Base-by-base conservation (phyloP, 2,797 vertebrate genomes). In the Enteromius mattozi region DNA sequence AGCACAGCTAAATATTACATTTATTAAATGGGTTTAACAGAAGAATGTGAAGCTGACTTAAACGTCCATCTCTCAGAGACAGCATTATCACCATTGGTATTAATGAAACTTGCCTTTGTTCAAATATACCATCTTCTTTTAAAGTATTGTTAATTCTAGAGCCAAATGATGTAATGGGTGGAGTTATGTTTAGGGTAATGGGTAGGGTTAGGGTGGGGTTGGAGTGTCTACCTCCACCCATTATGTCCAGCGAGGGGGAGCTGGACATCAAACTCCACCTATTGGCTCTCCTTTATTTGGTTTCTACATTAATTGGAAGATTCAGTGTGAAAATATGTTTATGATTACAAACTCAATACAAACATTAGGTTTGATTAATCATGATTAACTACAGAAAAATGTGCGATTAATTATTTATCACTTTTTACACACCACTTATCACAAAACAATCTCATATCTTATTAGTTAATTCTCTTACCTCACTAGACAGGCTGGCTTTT, bases 401-500 rank as follows among this genome's bases (percentile, higher is more conserved):
- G 14, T 6, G 54, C 2, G 9, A 4, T 21, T 9, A 3, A 10
- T 7, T 14, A 47, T 16, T 65, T 6, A 33, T 65, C 1, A 9
- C 59, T 61, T 27, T 27, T 27, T 61, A 45, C 12, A 30, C 27
- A 30, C 61, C 30, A 30, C 40, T 42, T 40, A 21, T 45, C n/a
- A 45, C 40, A 45, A 45, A 13, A 45, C 42, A 45, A 45, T 45
- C 42, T 45, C 10, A 12, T 45, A 45, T 13, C 42, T 45, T 40
- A 68, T 35, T 30, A 27, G 16, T 16, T 30, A 0, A 33, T 49
- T 21, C 0, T 37, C 84, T 40, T 93, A 96, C 95, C 93, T 92
- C 90, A 0, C 90, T 93, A 0, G 94, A 94, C 71, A 94, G 87
- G 87, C 90, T 93, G n/a, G 93, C 92, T 4, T 94, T 94, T 92